Evolutionary conservation across 2,113 vertebrate species (phyloP).

Genomic region (Eubucco bourcierii): DNA sequence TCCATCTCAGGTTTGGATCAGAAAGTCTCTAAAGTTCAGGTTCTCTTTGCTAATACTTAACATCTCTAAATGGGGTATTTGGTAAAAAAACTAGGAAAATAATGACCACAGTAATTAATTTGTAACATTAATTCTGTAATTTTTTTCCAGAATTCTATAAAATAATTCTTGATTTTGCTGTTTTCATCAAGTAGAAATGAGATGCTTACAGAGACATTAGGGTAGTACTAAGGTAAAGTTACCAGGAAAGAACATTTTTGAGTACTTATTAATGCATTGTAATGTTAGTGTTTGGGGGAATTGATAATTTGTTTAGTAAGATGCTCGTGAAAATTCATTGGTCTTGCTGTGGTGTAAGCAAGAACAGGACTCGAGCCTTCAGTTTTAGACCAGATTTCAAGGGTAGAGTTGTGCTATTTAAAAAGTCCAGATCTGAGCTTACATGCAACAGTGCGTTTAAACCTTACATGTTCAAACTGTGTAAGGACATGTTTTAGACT

Average conservation of each 20-base stretch:
- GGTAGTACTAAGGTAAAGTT: neutral
- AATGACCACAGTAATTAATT: neutral
- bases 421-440: neutral
- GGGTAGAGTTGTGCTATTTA: neutral
- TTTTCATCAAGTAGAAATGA: neutral
- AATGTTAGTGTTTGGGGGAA: neutral
- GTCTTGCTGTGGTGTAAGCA: neutral
- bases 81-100: neutral
- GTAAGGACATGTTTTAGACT: neutral
- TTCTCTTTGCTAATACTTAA: neutral
- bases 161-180: neutral
- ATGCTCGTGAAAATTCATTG: neutral
- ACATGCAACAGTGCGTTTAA: neutral
- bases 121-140: neutral
- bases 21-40: neutral
- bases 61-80: neutral
- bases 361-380: neutral
- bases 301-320: neutral
- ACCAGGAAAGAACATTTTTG: neutral
- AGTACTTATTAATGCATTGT: neutral
- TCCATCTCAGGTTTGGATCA: neutral
- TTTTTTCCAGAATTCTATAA: neutral
- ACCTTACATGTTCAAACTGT: neutral
- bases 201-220: neutral
- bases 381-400: neutral